phyloP scores from a whole-genome alignment of 2,888 invertebrate genomes.

The Tiliacea aurago region DNA sequence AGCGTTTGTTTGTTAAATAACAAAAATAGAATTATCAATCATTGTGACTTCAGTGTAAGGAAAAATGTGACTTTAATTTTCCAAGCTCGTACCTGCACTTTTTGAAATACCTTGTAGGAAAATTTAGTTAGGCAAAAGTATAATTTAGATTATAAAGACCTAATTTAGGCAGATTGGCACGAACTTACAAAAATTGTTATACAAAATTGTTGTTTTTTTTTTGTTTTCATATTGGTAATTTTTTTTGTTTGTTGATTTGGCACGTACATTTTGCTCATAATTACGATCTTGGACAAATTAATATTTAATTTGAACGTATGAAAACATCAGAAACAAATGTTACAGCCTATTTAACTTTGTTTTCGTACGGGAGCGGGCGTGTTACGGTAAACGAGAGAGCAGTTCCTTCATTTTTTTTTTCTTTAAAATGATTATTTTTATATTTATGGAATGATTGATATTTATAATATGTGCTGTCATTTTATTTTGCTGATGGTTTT shows the following conservation, averaged over 20 bases:
- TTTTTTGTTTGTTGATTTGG: constrained; percentile 34
- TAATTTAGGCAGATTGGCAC: constrained; percentile 59
- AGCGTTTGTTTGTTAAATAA: constrained; percentile 61
- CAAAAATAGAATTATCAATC: constrained; percentile 18
- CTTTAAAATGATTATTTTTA: constrained; percentile 28
- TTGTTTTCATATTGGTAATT: constrained; percentile 42
- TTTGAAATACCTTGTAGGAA: constrained; percentile 46
- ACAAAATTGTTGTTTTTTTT: constrained; percentile 37
- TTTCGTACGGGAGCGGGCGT: constrained; percentile 78
- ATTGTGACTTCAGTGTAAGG: constrained; percentile 23
- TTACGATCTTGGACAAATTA: constrained; percentile 62
- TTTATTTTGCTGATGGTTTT: constrained; percentile 46
- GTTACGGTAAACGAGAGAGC: constrained; percentile 65
- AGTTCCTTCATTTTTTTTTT: constrained; percentile 52
- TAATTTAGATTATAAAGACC: constrained; percentile 46
- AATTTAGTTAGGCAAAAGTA: constrained; percentile 46
- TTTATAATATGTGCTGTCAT: constrained; percentile 34
- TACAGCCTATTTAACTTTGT: constrained; percentile 67
- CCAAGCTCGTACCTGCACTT: constrained; percentile 61
- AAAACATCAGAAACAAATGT: constrained; percentile 61
- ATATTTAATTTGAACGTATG: constrained; percentile 37
- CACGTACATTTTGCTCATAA: constrained; percentile 50
- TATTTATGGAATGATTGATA: constrained; percentile 23
- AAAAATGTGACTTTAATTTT: constrained; percentile 42
- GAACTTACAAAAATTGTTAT: constrained; percentile 12